phyloP scores from a whole-genome alignment of 2,888 invertebrate species.

The Camponotus fellah region DNA sequence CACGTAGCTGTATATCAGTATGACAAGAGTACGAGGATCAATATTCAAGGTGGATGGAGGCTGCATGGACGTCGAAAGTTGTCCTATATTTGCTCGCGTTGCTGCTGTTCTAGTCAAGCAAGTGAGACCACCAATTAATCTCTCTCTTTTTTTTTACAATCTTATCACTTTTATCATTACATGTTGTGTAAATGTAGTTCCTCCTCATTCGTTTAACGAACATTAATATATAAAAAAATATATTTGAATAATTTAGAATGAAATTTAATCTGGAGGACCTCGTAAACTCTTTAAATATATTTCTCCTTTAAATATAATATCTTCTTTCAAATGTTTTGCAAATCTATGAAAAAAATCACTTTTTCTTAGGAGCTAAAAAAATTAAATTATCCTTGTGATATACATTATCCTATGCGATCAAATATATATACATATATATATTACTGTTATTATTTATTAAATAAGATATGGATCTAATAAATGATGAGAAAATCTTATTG shows the following conservation, averaged over 20 bases:
- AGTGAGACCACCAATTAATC: slow-evolving; percentile 23
- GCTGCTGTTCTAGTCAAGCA: slow-evolving; percentile 52
- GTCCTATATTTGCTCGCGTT: slow-evolving; percentile 50
- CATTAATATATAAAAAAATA: background rate
- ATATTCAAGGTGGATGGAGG: slow-evolving; percentile 62
- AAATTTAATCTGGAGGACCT: background rate
- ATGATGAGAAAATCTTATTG: background rate
- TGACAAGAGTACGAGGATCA: slow-evolving; percentile 68
- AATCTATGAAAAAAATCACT: slow-evolving; percentile 1
- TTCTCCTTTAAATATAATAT: slow-evolving; percentile 6
- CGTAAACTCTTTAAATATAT: slow-evolving; percentile 1
- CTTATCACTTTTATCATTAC: slow-evolving; percentile 4
- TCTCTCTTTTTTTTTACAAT: background rate
- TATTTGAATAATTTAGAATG: background rate
- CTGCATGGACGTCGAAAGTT: slow-evolving; percentile 65
- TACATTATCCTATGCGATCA: background rate
- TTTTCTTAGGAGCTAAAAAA: background rate
- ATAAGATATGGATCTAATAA: background rate
- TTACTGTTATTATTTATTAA: slow-evolving; percentile 27
- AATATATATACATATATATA: background rate
- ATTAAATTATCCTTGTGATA: slow-evolving; percentile 18
- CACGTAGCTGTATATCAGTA: slow-evolving; percentile 69
- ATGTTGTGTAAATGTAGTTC: background rate
- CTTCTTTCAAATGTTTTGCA: background rate
- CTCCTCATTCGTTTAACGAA: background rate